Evolutionary conservation across 2,888 invertebrate genomes (phyloP).

Genomic region (Hydrotaea diabolus): DNA sequence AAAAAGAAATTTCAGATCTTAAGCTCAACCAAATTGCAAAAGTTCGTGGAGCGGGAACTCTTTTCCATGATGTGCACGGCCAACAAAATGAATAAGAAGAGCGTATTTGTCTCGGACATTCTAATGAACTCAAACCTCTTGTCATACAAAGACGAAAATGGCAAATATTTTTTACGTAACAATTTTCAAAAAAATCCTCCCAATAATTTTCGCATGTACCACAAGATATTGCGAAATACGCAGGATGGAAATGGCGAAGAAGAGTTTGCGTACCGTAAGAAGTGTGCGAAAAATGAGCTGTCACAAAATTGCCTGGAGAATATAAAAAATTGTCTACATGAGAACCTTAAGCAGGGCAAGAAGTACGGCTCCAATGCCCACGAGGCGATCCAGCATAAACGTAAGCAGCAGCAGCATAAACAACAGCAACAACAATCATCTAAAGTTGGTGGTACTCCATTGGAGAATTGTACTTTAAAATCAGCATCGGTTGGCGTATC

Average conservation of each 20-base stretch:
- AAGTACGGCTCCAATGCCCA: constrained; percentile 62
- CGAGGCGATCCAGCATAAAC: constrained; percentile 62
- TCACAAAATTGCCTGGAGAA: constrained; percentile 63
- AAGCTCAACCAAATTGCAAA: constrained; percentile 66
- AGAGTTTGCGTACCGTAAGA: constrained; percentile 60
- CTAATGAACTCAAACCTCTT: constrained; percentile 72
- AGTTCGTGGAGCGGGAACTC: constrained; percentile 72
- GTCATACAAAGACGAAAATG: constrained; percentile 70
- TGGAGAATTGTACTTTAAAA: constrained; percentile 54
- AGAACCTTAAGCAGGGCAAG: constrained; percentile 62
- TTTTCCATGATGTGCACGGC: constrained; percentile 73
- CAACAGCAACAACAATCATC: constrained; percentile 23
- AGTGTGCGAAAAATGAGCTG: constrained; percentile 55
- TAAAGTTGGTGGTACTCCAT: background rate
- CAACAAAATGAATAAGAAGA: constrained; percentile 72
- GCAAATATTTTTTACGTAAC: constrained; percentile 68
- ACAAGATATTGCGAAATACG: constrained; percentile 59
- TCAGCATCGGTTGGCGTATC: constrained; percentile 25
- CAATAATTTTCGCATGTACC: constrained; percentile 63
- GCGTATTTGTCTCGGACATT: constrained; percentile 72
- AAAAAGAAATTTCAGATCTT: constrained; percentile 63
- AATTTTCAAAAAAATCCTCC: constrained; percentile 60
- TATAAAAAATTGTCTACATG: constrained; percentile 62
- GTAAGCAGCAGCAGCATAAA: constrained; percentile 50
- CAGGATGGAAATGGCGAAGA: constrained; percentile 53